Conservation (phyloP, 2,888 invertebrate genomes). For the Ashinkailepas kermadecensis region DNA sequence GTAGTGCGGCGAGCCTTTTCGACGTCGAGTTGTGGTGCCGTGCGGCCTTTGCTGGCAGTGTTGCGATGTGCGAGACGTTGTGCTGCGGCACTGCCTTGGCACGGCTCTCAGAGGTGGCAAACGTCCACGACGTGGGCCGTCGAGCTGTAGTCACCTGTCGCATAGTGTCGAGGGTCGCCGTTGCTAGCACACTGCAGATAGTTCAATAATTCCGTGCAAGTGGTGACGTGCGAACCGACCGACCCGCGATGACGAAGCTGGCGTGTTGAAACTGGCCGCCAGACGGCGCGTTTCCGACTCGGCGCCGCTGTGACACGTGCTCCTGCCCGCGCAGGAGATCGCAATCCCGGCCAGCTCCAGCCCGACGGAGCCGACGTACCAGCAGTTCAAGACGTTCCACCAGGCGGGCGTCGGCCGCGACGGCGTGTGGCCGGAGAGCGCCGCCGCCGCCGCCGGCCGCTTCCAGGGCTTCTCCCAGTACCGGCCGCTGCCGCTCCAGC, state of each 20-base stretch:
- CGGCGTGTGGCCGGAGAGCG: not conserved
- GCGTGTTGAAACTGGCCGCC: too few relatives aligned
- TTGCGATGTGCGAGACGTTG: not conserved
- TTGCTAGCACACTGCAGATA: not conserved
- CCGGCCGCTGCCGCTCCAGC: conserved; percentile 30
- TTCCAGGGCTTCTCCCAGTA: conserved; percentile 26
- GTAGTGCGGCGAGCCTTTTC: too few relatives aligned
- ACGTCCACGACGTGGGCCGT: too few relatives aligned
- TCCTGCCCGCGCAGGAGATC: conserved; percentile 26
- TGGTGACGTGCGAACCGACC: too few relatives aligned
- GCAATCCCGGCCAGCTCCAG: conserved; percentile 24
- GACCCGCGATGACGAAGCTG: too few relatives aligned
- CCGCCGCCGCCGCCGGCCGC: conserved; percentile 24
- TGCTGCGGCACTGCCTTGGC: not conserved
- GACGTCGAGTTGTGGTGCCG: too few relatives aligned
- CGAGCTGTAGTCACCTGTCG: not conserved
- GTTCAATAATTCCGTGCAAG: too few relatives aligned
- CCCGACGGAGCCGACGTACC: conserved; percentile 5
- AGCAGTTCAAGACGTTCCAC: conserved; percentile 30
- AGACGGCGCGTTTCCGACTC: too few relatives aligned
- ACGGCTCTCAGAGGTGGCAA: not conserved
- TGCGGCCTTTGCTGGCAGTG: too few relatives aligned
- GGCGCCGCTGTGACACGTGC: too few relatives aligned
- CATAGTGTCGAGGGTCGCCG: not conserved
- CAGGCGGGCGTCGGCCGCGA: conserved; percentile 26